Evolutionary conservation across 2,888 invertebrate genomes (phyloP), one percentile per base, ranked within the genome.

Genomic region (Drosophila flavopinicola): DNA sequence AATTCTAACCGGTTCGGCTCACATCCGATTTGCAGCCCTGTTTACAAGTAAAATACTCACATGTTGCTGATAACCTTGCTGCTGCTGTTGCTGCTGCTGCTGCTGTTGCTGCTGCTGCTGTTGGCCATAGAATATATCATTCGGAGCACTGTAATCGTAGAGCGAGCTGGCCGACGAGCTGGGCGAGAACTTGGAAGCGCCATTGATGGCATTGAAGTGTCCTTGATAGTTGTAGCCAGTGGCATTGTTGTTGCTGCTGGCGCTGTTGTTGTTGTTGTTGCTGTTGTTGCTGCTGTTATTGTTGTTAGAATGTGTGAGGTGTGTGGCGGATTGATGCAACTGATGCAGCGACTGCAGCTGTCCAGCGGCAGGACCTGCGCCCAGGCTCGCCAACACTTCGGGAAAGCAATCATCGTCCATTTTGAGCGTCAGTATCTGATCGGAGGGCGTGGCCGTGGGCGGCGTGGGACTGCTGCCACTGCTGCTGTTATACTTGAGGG

Each of bases 351-450:
- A 27, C 38, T 83, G 73, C 58, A 75, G 27, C 38, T 87, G 86
- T 10, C 78, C 86, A 57, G 84, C 10, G 33, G 73, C 27, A 20
- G 79, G 54, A 45, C 70, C 57, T 2, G 82, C 45, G 27, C 68
- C 80, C 27, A 82, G 68, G 3, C 65, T 76, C 10, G 77, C 74
- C 29, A 83, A 67, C 1, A 83, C 74, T 20, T 85, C 87, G 10
- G 95, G 95, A 90, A 94, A 96, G 88, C 95, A 95, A 84, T 96
- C 96, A 88, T 96, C 96, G 90, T 96, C 96, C 96, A 96, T 96
- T 91, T 96, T 96, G 84, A 95, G 94, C 25, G 94, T 94, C 79
- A 94, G 93, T 53, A 88, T 88, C 61, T 77, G 77, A 37, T 84
- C 75, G 25, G 88, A 66, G 45, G 88, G 78, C 30, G 83, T 87